These are phyloP conservation scores for Sigmodon hispidus DNA, from an alignment of 2,113 vertebrate species.

Conservation along the genomic window DNA sequence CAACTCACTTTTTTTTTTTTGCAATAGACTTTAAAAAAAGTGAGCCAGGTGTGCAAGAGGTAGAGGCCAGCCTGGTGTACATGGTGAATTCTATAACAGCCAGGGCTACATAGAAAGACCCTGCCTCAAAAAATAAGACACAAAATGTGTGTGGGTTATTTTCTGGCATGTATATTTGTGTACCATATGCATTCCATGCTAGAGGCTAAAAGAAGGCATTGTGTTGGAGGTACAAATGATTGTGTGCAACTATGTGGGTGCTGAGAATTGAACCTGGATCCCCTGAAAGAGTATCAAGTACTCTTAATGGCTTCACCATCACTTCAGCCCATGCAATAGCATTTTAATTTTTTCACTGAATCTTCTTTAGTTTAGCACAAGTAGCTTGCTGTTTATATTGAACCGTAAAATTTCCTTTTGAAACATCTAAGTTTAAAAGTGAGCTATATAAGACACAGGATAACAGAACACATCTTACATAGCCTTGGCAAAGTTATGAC, in stretches of 20 bases:
- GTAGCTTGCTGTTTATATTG: conserved; percentile 6
- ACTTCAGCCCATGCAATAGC: neutral
- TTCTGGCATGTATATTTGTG: neutral
- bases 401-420: conserved; percentile 28
- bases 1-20: neutral
- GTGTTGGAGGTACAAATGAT: neutral
- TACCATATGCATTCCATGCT: neutral
- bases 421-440: conserved; percentile 40
- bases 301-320: neutral
- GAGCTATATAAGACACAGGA: neutral
- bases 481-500: neutral
- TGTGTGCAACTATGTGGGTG: neutral
- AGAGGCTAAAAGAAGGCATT: neutral
- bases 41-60: neutral
- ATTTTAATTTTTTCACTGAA: neutral
- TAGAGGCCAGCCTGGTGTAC: neutral
- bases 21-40: too few species aligned
- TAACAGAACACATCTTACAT: neutral
- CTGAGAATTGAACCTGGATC: neutral
- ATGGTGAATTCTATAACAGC: neutral
- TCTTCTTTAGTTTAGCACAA: conserved; percentile 18
- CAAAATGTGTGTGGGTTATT: neutral
- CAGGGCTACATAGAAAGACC: neutral
- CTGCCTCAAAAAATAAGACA: neutral
- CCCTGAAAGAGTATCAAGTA: neutral